Evolutionary conservation across 2,888 invertebrate species (phyloP).

Genomic region (Phrixothrix hirtus): DNA sequence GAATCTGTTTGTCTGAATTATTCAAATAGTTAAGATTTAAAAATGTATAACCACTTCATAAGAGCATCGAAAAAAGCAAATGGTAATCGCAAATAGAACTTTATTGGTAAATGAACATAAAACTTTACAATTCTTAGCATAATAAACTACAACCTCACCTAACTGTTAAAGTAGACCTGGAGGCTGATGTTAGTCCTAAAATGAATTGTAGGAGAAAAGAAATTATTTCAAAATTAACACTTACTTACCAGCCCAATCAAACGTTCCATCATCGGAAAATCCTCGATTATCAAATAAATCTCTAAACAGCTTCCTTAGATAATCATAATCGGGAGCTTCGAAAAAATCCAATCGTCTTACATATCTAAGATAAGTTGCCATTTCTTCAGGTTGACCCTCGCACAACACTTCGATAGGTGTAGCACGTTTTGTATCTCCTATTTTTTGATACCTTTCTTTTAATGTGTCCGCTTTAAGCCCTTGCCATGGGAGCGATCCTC

Average conservation of each 20-base stretch:
- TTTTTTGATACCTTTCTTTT: conserved; percentile 99
- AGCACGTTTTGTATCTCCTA: conserved; percentile 98
- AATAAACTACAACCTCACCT: too few species aligned
- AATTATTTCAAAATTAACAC: neutral
- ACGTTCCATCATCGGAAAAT: conserved; percentile 87
- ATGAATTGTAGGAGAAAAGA: too few species aligned
- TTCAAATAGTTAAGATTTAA: too few species aligned
- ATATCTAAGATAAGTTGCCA: conserved; percentile 97
- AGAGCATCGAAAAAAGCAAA: too few species aligned
- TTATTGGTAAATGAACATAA: too few species aligned
- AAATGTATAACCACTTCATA: too few species aligned
- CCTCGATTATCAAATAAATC: conserved; percentile 88
- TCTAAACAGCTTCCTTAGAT: conserved; percentile 92
- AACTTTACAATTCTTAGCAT: too few species aligned
- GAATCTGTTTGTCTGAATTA: too few species aligned
- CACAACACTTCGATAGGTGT: conserved; percentile 95
- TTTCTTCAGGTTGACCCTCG: conserved; percentile 90
- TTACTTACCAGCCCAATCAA: conserved; percentile 90
- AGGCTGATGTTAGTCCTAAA: conserved; percentile 18
- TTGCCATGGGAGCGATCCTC: conserved; percentile 99
- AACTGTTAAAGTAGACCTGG: conserved; percentile 19
- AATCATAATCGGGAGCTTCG: conserved; percentile 99
- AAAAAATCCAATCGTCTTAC: conserved; percentile 97
- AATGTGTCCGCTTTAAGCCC: conserved; percentile 99
- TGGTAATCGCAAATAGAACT: too few species aligned